Base-by-base conservation (phyloP, 1,140 invertebrate genomes). In the Zeugodacus cucurbitae region DNA sequence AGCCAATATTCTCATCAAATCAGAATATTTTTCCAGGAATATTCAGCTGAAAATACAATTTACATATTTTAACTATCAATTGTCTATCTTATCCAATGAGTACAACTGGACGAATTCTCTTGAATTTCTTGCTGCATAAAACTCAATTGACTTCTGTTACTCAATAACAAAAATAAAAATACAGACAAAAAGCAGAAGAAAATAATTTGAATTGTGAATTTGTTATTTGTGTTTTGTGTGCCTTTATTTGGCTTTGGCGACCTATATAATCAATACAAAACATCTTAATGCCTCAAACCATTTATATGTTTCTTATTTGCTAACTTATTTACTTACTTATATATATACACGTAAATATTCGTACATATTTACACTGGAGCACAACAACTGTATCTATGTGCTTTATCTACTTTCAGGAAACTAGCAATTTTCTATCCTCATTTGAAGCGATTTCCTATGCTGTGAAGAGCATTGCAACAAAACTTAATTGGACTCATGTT, bases 401-500 rank as follows among this genome's bases (percentile, higher is more conserved):
- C 82, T 88, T 87, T 88, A 87, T 90, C 88, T 90, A 82, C 4
- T 89, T 90, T 34, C 88, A 88, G 91, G 90, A 91, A 91, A 92
- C 91, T 90, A 92, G 91, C 90, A 93, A 92, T 91, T 93, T 93
- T 90, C 90, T 93, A 32, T 92, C 92, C 90, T 93, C 92, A 89
- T 92, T 91, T 86, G 92, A 93, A 89, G 91, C 91, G 88, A 92
- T 93, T 91, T 92, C 92, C 88, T 90, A 90, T 89, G 92, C 92
- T 87, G 91, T 93, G 85, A 91, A 91, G 62, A 93, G 92, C 86
- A 92, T 93, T 87, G 90, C 91, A 87, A 90, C 90, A 78, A 93
- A 93, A 89, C 89, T 92, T 89, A 92, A 93, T 91, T 93, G 93
- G 96, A 97, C 91, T 93, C 96, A 91, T 96, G 96, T 90, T 96